These are phyloP conservation scores for Alca torda DNA, from an alignment of 2,797 vertebrate genomes.

Conservation along the genomic window DNA sequence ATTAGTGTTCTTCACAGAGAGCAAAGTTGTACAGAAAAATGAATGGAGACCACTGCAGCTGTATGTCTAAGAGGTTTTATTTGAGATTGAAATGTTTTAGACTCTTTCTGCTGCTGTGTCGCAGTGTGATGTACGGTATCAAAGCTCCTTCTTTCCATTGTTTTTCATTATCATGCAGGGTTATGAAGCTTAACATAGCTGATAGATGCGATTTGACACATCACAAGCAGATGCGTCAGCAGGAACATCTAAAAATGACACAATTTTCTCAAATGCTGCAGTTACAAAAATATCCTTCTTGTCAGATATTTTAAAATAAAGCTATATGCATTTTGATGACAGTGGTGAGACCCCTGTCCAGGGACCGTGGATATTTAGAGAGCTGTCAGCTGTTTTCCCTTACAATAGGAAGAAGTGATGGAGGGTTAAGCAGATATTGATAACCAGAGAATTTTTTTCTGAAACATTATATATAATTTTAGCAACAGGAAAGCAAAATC, in stretches of 20 bases:
- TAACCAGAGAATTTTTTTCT: background rate
- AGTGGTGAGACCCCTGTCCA: background rate
- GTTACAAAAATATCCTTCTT: background rate
- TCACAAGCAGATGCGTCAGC: background rate
- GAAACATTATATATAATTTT: background rate
- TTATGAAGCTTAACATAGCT: background rate
- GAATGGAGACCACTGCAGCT: background rate
- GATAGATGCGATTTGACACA: background rate
- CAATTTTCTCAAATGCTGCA: background rate
- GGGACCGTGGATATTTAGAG: background rate
- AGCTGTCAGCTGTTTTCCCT: background rate
- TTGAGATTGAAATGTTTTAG: background rate
- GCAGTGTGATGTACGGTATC: background rate
- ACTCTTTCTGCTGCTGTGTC: background rate
- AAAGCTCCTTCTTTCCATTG: background rate
- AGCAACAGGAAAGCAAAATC: background rate
- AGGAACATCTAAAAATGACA: background rate
- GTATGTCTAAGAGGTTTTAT: background rate
- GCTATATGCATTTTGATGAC: background rate
- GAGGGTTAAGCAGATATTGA: background rate
- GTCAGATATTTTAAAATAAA: background rate
- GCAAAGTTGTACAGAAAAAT: background rate
- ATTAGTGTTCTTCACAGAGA: background rate
- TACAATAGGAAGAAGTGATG: background rate
- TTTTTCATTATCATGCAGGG: background rate